Evolutionary conservation across 2,113 vertebrate species (phyloP), one percentile per base, ranked within the genome.

Genomic region (Pterocles gutturalis): DNA sequence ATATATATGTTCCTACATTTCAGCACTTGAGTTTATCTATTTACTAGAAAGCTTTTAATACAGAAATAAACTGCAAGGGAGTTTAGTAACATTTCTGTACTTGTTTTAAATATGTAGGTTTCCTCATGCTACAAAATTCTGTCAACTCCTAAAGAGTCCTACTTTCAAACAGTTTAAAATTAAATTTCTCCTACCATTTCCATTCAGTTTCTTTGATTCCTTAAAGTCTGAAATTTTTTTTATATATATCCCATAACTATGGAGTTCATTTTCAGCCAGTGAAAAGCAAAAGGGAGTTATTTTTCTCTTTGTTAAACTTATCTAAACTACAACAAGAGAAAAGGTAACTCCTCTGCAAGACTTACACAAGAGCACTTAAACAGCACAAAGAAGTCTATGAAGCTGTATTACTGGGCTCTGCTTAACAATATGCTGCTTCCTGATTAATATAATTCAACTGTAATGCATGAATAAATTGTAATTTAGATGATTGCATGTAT

Each of bases 401-500:
- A 94, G 26, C 49, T 80, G 89, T 78, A 67, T 76, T 94, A 71
- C 48, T 53, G 88, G 67, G 48, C 34, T 87, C 58, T 87, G 48
- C 83, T 87, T 89, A 96, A 94, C 89, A 97, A 91, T 95, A 87
- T 87, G 90, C 81, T 3, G 3, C 86, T 83, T 93, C 58, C 77
- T 97, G 93, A 97, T 97, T 95, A 96, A 90, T 83, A 88, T 85
- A 80, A 93, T 96, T 96, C 86, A 92, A 51, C 45, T 55, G 88
- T 91, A 91, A 97, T 84, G 75, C 89, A 89, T 83, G 95, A 96
- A 95, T 95, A 95, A 96, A 94, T 95, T 89, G 89, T 85, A 93
- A 96, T 96, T 97, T 94, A 92, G 84, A 67, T 96, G 89, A 91
- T 94, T 86, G 73, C 38, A 93, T 6, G 8, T 70, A 93, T 91